A percentile compares a stretch with the other conserved stretches of the same genome.
These are phyloP conservation scores for Thalpophila matura DNA, from an alignment of 2,888 invertebrate species.

Conservation along the genomic window DNA sequence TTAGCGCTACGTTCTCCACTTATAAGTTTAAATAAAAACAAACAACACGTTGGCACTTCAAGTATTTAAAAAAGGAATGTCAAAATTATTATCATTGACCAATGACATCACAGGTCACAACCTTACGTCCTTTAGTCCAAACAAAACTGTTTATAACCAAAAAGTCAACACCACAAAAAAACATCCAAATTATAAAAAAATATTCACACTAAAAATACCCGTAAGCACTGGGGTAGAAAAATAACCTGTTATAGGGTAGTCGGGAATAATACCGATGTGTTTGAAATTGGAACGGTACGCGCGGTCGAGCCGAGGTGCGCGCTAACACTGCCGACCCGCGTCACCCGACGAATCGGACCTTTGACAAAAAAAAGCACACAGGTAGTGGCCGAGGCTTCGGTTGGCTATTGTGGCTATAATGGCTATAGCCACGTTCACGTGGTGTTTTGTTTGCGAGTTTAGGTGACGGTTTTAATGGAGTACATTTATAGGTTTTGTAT, in stretches of 20 bases:
- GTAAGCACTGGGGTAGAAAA: constrained; percentile 4
- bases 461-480: constrained; percentile 48
- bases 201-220: constrained; percentile 1
- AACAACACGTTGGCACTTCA: constrained; percentile 32
- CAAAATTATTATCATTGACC: constrained; percentile 50
- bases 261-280: constrained; percentile 34
- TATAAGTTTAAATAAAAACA: constrained; percentile 5
- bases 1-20: constrained; percentile 6
- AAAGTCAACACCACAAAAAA: constrained; percentile 23
- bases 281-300: constrained; percentile 67
- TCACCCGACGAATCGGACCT: constrained; percentile 79
- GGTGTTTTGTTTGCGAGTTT: constrained; percentile 51
- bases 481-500: constrained; percentile 30
- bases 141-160: constrained; percentile 33
- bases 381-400: constrained; percentile 68
- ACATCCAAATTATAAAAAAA: background rate
- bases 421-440: constrained; percentile 49
- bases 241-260: constrained; percentile 14
- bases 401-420: constrained; percentile 31
- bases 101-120: constrained; percentile 59
- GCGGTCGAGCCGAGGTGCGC: constrained; percentile 79
- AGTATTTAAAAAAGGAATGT: constrained; percentile 39
- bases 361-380: constrained; percentile 82
- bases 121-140: constrained; percentile 53
- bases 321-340: constrained; percentile 79